Evolutionary conservation across 2,113 vertebrate genomes (phyloP), one percentile per base, ranked within the genome.

Genomic region (Nycticebus coucang): DNA sequence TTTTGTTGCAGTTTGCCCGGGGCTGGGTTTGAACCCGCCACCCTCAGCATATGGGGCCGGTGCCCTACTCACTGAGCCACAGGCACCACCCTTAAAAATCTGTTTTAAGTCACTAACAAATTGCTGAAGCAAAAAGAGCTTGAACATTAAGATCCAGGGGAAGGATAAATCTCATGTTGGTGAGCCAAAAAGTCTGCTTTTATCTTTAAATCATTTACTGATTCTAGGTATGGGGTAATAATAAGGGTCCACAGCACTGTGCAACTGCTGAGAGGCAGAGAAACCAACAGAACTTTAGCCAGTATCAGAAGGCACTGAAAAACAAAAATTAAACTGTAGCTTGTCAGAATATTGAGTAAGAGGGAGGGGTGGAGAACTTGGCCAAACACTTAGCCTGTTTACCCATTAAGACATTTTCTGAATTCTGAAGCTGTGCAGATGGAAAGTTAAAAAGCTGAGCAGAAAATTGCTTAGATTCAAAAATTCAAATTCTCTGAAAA

Each of bases 201-300:
- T 91, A 87, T 62, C 33, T 69, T 91, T 55, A 62, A 45, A 45
- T 82, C n/a, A 84, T 69, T 84, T 93, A 45, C 37, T 80, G n/a
- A 80, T 69, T 84, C 19, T 75, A 84, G 57, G 13, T n/a, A 83
- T 84, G 30, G 68, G 33, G 15, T 90, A 45, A 94, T 57, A 89
- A 28, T 62, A 33, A 60, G 37, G 18, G 45, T 26, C 21, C 57
- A 91, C 21, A 85, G 37, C 35, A 85, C 86, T 33, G n/a, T 55
- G 11, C 45, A 94, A 72, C 64, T 59, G 55, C 41, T 41, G 87
- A 93, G 18, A 77, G 53, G n/a, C 53, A 89, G 22, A 74, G 55
- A 92, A 91, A 80, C 15, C 41, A 69, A 45, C 13, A 86, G 26
- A 80, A 17, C 10, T 53, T 33, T 41, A 35, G n/a, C 53, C 37